A percentile compares a stretch with the other conserved stretches of the same genome.
Conservation (phyloP, 2,113 vertebrate genomes). For the Spea multiplicata region DNA sequence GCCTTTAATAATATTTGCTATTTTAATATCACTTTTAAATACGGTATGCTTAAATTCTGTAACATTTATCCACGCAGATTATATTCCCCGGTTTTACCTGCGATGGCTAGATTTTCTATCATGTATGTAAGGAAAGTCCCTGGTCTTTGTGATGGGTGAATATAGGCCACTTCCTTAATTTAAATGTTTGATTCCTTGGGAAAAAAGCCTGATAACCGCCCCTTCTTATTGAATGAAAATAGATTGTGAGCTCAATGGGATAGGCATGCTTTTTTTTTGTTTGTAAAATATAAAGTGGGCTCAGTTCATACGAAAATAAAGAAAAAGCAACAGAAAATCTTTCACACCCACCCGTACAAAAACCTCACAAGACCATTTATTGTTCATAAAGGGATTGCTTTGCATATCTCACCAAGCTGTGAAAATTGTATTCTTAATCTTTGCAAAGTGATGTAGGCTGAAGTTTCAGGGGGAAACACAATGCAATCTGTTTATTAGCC, state of each 20-base stretch:
- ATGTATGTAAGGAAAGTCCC: no score
- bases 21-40: no score
- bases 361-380: constrained; percentile 30
- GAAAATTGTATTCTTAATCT: constrained; percentile 73
- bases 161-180: not conserved
- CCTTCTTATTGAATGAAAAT: no score
- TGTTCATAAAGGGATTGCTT: constrained; percentile 46
- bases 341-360: constrained; percentile 1
- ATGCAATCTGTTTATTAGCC: constrained; percentile 72
- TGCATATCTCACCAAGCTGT: constrained; percentile 61
- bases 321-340: not conserved
- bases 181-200: constrained; percentile 4
- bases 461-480: constrained; percentile 75
- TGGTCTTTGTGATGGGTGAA: no score
- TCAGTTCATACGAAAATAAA: not conserved
- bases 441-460: constrained; percentile 69
- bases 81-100: no score
- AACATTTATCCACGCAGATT: no score
- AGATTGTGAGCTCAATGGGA: constrained; percentile 8
- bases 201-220: not conserved
- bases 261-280: not conserved
- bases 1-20: no score
- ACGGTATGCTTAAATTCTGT: no score
- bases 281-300: not conserved
- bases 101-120: no score